phyloP scores from a whole-genome alignment of 2,888 invertebrate species.

The Punctoribates punctum region DNA sequence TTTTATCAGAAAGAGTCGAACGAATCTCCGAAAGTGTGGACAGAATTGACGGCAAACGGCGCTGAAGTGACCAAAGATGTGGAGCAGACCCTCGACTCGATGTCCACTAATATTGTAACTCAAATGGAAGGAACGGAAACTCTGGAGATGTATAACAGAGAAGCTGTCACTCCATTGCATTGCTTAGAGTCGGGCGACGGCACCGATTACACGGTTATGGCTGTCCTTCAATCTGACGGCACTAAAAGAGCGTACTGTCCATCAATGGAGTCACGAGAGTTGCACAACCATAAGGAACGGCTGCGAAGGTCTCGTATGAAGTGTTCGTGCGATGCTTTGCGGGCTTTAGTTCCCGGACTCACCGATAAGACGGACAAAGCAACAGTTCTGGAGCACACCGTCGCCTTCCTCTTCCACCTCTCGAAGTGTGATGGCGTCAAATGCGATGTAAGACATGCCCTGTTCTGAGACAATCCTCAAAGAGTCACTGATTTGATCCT shows the following conservation, averaged over 20 bases:
- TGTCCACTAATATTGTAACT: neutral
- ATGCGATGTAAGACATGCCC: neutral
- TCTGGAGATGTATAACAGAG: no score
- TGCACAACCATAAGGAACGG: conserved; percentile 44
- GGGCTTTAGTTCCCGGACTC: conserved; percentile 53
- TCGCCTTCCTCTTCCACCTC: conserved; percentile 53
- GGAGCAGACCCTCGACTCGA: neutral
- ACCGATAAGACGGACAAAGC: conserved; percentile 55
- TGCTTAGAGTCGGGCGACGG: conserved; percentile 23
- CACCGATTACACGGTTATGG: neutral
- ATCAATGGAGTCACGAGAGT: conserved; percentile 33
- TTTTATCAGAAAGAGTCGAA: neutral
- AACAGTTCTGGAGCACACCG: conserved; percentile 54
- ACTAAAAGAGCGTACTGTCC: neutral
- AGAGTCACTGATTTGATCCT: neutral
- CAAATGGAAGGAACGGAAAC: neutral
- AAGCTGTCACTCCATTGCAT: neutral
- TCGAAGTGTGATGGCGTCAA: conserved; percentile 46
- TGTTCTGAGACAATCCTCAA: neutral
- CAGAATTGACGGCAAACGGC: neutral
- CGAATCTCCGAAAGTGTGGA: neutral
- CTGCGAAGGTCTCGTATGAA: conserved; percentile 51
- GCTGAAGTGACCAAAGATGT: neutral
- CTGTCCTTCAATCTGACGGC: neutral
- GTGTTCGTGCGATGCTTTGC: conserved; percentile 53